These are phyloP conservation scores for Chionomys nivalis DNA, from an alignment of 2,113 vertebrate genomes.

Conservation along the genomic window DNA sequence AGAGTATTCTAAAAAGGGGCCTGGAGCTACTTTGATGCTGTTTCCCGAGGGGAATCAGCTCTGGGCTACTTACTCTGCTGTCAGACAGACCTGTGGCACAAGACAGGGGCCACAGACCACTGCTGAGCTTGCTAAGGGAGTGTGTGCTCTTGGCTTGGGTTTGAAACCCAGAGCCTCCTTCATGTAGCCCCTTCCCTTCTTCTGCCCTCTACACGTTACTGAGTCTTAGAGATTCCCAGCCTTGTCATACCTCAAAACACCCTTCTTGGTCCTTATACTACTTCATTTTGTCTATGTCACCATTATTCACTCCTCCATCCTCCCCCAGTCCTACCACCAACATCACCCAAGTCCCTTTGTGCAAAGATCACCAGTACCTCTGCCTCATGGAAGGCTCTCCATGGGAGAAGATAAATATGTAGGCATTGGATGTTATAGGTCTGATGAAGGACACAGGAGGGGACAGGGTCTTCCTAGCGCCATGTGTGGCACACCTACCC, in stretches of 20 bases:
- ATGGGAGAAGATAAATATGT: background rate
- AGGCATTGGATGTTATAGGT: background rate
- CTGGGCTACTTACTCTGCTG: background rate
- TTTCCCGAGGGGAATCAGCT: conserved; percentile 28
- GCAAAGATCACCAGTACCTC: background rate
- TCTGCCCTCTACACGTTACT: background rate
- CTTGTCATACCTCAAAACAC: background rate
- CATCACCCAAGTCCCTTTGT: background rate
- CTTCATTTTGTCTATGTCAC: background rate
- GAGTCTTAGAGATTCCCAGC: background rate
- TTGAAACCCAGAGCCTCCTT: background rate
- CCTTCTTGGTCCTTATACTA: background rate
- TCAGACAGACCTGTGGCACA: background rate
- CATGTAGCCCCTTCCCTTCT: background rate
- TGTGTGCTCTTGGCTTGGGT: background rate
- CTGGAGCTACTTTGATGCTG: background rate
- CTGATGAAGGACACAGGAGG: background rate
- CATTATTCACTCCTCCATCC: no score
- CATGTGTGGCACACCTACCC: background rate
- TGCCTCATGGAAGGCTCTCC: background rate
- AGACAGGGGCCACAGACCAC: background rate
- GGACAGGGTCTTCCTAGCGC: background rate
- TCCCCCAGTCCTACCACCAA: background rate
- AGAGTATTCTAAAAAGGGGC: conserved; percentile 56
- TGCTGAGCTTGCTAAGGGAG: background rate